A percentile compares a stretch with the other conserved stretches of the same genome.
Evolutionary conservation across 2,113 vertebrate species (phyloP).

Genomic region (Campylomormyrus tamandua): DNA sequence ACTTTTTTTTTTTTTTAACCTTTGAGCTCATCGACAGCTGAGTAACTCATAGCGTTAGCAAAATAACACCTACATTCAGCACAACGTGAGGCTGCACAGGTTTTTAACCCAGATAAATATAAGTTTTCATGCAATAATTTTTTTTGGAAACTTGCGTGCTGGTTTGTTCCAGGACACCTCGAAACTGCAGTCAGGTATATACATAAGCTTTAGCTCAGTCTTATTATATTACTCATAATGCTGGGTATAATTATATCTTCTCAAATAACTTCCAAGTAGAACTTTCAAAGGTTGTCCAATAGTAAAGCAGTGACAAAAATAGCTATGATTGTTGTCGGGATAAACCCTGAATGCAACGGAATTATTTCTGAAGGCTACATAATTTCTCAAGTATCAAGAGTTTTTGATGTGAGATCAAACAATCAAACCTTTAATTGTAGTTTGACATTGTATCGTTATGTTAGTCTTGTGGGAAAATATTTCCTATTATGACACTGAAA

Average conservation of each 20-base stretch:
- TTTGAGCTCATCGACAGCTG: not conserved
- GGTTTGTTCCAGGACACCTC: not conserved
- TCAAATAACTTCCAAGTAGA: not conserved
- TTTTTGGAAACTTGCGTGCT: not conserved
- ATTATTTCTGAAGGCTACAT: not conserved
- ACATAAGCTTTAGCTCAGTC: not conserved
- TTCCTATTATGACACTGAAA: not conserved
- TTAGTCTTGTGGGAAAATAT: constrained; percentile 1
- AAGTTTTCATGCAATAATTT: not conserved
- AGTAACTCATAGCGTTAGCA: not conserved
- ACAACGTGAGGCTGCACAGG: not conserved
- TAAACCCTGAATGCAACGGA: not conserved
- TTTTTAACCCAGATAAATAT: not conserved
- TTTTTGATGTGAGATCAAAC: not conserved
- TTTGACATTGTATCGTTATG: not conserved
- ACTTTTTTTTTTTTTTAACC: not conserved
- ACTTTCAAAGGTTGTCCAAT: not conserved
- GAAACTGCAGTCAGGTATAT: not conserved
- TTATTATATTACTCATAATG: not conserved
- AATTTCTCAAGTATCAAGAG: not conserved
- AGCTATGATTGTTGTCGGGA: not conserved
- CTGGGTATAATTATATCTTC: not conserved
- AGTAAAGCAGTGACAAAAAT: not conserved
- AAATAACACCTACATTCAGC: not conserved
- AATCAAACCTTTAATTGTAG: not conserved